Percentiles rank a stretch among this genome's conserved stretches.
These are phyloP conservation scores for Tapirus indicus DNA, from an alignment of 2,797 vertebrate genomes.

Conservation along the genomic window DNA sequence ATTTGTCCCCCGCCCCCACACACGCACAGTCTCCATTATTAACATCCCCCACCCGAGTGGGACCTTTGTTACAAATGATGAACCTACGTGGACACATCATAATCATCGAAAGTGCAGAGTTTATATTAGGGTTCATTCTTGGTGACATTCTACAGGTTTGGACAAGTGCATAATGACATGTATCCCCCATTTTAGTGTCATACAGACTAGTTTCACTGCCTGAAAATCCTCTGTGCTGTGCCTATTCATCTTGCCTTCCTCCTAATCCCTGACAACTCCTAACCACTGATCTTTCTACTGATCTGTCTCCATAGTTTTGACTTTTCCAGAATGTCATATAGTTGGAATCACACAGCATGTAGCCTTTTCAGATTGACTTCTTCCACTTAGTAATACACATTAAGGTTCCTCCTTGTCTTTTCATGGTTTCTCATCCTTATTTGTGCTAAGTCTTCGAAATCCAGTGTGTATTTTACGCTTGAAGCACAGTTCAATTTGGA, in stretches of 20 bases:
- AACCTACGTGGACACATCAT: background rate
- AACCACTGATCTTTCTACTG: background rate
- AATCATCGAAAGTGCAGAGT: background rate
- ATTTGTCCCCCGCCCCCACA: accelerated
- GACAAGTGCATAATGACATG: no score
- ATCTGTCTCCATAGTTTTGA: background rate
- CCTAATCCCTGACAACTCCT: background rate
- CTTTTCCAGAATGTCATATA: background rate
- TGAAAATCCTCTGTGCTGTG: background rate
- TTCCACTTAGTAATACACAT: background rate
- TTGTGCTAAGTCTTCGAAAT: background rate
- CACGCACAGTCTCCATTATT: background rate
- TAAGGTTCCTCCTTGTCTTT: background rate
- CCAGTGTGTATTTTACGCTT: background rate
- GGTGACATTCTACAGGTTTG: background rate
- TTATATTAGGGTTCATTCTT: background rate
- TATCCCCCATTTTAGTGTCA: background rate
- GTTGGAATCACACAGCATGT: background rate
- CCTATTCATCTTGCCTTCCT: no score
- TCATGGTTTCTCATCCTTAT: background rate
- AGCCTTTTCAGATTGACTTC: background rate
- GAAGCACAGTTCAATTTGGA: background rate
- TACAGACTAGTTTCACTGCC: background rate
- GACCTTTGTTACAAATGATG: background rate
- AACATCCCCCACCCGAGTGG: no score